Conservation (phyloP, 2,888 invertebrate genomes). For the Blastobasis adustella region DNA sequence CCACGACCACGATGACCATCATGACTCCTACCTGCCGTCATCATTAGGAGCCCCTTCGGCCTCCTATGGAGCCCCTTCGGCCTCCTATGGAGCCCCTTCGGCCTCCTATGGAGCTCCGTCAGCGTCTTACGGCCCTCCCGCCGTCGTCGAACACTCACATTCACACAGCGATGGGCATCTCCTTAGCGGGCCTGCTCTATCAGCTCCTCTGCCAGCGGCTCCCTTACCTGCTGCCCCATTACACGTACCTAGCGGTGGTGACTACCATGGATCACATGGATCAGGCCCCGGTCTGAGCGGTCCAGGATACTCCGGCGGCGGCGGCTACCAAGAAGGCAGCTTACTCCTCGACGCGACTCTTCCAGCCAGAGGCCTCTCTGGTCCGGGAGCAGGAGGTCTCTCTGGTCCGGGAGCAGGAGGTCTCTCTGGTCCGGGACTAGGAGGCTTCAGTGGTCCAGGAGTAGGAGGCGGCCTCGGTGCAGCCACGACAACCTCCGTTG, state of each 20-base stretch:
- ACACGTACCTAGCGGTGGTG: background rate
- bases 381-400: slow-evolving; percentile 9
- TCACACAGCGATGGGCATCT: background rate
- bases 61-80: slow-evolving; percentile 49
- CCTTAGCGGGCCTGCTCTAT: background rate
- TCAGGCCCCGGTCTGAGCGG: background rate
- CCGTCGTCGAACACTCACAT: slow-evolving; percentile 7
- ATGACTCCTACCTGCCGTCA: slow-evolving; percentile 51
- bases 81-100: slow-evolving; percentile 21
- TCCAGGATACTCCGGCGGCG: background rate
- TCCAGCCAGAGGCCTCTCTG: background rate
- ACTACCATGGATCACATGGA: background rate
- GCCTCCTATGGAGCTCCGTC: slow-evolving; percentile 39
- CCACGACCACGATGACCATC: slow-evolving; percentile 32
- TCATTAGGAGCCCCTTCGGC: slow-evolving; percentile 53
- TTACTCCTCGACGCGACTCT: slow-evolving; percentile 14
- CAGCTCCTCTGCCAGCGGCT: background rate
- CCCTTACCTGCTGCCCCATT: background rate
- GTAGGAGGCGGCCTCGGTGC: slow-evolving; percentile 5
- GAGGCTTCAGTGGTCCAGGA: slow-evolving; percentile 8
- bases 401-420: slow-evolving; percentile 8
- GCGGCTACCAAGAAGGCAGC: background rate
- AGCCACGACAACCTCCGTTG: slow-evolving; percentile 20
- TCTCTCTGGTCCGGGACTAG: slow-evolving; percentile 7
- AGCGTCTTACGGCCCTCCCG: slow-evolving; percentile 22